A percentile compares a stretch with the other conserved stretches of the same genome.
These are phyloP conservation scores for Andrena haemorrhoa DNA, from an alignment of 2,888 invertebrate genomes.

Conservation along the genomic window DNA sequence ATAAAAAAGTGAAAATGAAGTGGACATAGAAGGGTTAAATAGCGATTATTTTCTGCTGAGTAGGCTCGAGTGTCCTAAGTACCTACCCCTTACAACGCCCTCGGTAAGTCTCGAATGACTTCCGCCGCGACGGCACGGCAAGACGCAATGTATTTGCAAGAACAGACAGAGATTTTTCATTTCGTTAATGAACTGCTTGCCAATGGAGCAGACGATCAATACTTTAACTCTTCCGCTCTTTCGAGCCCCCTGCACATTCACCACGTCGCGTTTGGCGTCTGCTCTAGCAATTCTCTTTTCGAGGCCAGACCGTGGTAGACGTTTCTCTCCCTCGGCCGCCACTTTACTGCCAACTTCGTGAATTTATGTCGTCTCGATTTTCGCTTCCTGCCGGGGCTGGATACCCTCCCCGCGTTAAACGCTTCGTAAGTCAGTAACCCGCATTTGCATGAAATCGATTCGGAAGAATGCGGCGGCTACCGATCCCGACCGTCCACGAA, in stretches of 20 bases:
- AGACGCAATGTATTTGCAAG: neutral
- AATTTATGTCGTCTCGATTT: constrained; percentile 49
- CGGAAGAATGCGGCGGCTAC: neutral
- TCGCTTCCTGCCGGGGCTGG: constrained; percentile 37
- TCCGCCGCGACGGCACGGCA: too few species aligned
- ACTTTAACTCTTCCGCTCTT: constrained; percentile 46
- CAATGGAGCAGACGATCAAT: constrained; percentile 57
- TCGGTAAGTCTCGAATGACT: too few species aligned
- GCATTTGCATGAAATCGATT: constrained; percentile 26
- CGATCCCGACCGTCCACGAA: neutral
- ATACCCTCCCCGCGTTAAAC: constrained; percentile 16
- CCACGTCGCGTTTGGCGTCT: constrained; percentile 39
- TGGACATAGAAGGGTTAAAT: too few species aligned
- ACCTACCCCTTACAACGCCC: too few species aligned
- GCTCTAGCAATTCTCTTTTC: constrained; percentile 45
- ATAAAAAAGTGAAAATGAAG: too few species aligned
- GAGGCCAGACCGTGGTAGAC: constrained; percentile 11
- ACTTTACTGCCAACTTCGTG: constrained; percentile 38
- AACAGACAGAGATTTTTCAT: neutral
- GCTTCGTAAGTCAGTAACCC: constrained; percentile 32
- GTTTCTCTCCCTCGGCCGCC: constrained; percentile 27
- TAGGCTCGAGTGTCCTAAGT: too few species aligned
- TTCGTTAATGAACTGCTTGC: neutral
- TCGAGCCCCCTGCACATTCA: constrained; percentile 37
- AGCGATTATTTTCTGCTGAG: too few species aligned